Evolutionary conservation across 2,113 vertebrate genomes (phyloP).

Genomic region (Sula dactylatra): DNA sequence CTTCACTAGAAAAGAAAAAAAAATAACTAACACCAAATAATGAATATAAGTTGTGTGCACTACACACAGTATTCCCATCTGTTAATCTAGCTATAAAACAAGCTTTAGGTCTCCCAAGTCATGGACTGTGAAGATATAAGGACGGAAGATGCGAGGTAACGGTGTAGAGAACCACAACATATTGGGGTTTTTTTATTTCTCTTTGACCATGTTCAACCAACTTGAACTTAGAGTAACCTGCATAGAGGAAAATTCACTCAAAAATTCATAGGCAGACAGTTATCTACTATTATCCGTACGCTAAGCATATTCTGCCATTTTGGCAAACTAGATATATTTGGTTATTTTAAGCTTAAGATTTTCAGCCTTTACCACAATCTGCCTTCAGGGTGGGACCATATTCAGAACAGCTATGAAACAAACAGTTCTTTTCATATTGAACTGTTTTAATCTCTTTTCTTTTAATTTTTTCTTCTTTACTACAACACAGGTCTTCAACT

Average conservation of each 20-base stretch:
- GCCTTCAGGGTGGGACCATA: not conserved
- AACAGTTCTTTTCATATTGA: not conserved
- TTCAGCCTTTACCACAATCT: not conserved
- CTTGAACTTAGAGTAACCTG: not conserved
- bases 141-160: not conserved
- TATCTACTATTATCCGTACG: too few species aligned
- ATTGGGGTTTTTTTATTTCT: not conserved
- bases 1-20: not conserved
- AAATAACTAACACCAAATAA: too few species aligned
- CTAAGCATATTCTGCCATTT: not conserved
- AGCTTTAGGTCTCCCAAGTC: not conserved
- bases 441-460: not conserved
- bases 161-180: not conserved
- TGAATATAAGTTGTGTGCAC: not conserved
- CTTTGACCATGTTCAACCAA: not conserved
- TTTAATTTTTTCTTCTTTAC: not conserved
- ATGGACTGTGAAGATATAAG: not conserved
- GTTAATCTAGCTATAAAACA: not conserved
- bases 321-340: not conserved
- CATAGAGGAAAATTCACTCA: not conserved
- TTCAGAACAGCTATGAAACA: not conserved
- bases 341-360: not conserved
- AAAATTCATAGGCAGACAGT: not conserved
- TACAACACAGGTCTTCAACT: not conserved
- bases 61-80: not conserved